phyloP scores from a whole-genome alignment of 2,888 invertebrate species.

The Syritta pipiens region DNA sequence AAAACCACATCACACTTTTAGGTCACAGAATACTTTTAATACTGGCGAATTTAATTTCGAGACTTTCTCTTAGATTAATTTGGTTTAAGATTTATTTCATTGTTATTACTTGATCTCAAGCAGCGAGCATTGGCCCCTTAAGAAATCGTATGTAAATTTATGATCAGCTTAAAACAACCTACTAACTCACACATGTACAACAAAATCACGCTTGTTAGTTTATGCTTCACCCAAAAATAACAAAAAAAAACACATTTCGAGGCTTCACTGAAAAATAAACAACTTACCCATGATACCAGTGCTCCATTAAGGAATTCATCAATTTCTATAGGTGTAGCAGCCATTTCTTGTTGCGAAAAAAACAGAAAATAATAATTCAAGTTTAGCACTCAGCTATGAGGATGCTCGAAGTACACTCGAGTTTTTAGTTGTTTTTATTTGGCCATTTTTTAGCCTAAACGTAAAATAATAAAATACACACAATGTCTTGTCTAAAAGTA shows the following conservation, averaged over 20 bases:
- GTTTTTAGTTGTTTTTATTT: constrained; percentile 11
- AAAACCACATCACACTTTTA: constrained; percentile 38
- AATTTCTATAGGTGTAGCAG: constrained; percentile 84
- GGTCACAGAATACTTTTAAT: neutral
- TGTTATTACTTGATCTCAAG: too few species aligned
- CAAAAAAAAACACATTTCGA: too few species aligned
- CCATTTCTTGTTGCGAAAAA: constrained; percentile 70
- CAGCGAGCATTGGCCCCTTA: too few species aligned
- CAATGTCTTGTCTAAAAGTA: neutral
- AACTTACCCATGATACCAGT: constrained; percentile 91
- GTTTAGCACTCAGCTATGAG: constrained; percentile 27
- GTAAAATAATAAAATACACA: neutral
- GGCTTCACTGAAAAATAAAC: too few species aligned
- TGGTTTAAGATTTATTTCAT: neutral
- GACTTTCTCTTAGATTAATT: constrained; percentile 7
- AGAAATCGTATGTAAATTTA: too few species aligned
- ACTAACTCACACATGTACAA: too few species aligned
- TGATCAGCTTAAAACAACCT: too few species aligned
- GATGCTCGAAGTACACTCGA: neutral
- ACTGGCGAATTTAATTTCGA: neutral
- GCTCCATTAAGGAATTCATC: constrained; percentile 92
- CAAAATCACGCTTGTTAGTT: too few species aligned
- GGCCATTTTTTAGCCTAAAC: constrained; percentile 17
- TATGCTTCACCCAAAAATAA: neutral
- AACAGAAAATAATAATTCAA: too few species aligned